Evolutionary conservation across 2,113 vertebrate genomes (phyloP).

Genomic region (Pseudopipra pipra): DNA sequence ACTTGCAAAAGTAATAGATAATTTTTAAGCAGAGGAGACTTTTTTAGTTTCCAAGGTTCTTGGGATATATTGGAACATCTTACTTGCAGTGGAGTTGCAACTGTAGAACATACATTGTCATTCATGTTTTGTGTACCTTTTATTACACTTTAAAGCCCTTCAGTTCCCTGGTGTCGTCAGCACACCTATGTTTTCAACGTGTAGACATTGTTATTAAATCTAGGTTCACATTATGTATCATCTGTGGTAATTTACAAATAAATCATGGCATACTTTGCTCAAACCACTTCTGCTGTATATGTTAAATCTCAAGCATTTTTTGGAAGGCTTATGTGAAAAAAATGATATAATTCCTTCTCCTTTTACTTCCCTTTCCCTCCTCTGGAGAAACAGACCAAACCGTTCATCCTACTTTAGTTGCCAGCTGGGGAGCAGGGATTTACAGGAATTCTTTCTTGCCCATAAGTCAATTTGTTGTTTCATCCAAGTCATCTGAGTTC

Average conservation of each 20-base stretch:
- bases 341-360: background rate
- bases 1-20: background rate
- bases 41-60: background rate
- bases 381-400: background rate
- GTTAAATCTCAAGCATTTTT: background rate
- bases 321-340: background rate
- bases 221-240: background rate
- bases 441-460: background rate
- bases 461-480: background rate
- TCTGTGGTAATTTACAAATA: background rate
- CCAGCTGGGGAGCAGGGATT: background rate
- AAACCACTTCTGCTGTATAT: background rate
- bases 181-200: background rate
- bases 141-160: background rate
- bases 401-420: background rate
- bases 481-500: background rate
- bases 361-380: background rate
- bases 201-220: background rate
- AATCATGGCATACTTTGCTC: background rate
- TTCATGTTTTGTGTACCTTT: background rate
- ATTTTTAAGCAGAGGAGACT: background rate
- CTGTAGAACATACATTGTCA: background rate
- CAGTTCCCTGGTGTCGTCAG: background rate
- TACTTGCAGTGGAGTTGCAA: background rate
- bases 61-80: background rate